Evolutionary conservation across 2,113 vertebrate species (phyloP).

Genomic region (Gopherus evgoodei): DNA sequence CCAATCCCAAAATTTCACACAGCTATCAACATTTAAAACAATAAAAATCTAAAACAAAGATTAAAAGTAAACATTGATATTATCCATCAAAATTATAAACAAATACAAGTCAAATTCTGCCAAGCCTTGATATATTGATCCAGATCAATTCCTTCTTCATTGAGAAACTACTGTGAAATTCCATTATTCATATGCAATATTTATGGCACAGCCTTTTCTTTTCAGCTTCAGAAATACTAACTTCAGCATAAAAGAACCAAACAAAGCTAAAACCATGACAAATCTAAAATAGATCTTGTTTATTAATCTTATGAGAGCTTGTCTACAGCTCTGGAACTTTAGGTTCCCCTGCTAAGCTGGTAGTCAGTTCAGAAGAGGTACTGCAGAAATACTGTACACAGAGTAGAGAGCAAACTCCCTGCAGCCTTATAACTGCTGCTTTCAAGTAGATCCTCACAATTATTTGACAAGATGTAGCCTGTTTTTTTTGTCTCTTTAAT

Average conservation of each 20-base stretch:
- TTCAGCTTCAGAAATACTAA: background rate
- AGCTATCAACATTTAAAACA: background rate
- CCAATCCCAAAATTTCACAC: background rate
- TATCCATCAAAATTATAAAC: background rate
- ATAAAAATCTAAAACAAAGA: background rate
- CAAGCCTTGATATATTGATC: background rate
- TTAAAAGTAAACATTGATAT: background rate
- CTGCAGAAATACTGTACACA: background rate
- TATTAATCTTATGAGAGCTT: background rate
- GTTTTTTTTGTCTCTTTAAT: background rate
- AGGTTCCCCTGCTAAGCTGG: background rate
- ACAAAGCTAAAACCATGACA: background rate
- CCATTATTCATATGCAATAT: background rate
- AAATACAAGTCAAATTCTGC: background rate
- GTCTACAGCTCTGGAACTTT: rapidly evolving
- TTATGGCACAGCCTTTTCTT: background rate
- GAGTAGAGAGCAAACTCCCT: background rate
- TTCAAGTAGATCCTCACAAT: background rate
- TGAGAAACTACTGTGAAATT: background rate
- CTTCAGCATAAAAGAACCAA: background rate
- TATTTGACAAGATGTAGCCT: background rate
- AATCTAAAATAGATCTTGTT: background rate
- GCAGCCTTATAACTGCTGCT: background rate
- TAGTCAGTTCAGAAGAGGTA: background rate
- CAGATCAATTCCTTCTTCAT: conserved; percentile 12